phyloP scores from a whole-genome alignment of 30 jellyfish, hydroid and myxozoan genomes.

The Aurelia sp. region DNA sequence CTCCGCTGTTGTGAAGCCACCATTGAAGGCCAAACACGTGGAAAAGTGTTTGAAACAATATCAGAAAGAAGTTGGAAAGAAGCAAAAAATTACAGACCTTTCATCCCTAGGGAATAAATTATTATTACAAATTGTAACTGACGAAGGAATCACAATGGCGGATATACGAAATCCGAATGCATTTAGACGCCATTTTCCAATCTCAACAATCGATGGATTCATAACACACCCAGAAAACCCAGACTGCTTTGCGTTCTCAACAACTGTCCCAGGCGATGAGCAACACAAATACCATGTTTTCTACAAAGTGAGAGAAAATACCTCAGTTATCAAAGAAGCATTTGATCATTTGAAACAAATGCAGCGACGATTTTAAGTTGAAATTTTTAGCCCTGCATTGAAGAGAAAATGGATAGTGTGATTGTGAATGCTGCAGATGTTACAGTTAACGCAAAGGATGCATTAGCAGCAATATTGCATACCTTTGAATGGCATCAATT shows the following conservation, averaged over 20 bases:
- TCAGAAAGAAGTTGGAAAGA: constrained; percentile 81
- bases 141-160: constrained; percentile 80
- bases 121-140: constrained; percentile 46
- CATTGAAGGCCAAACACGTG: constrained; percentile 88
- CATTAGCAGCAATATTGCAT: too few relatives aligned
- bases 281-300: constrained; percentile 88
- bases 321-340: constrained; percentile 44
- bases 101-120: constrained; percentile 75
- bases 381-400: background rate
- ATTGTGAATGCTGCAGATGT: too few relatives aligned
- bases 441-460: too few relatives aligned
- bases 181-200: constrained; percentile 78
- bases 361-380: constrained; percentile 19
- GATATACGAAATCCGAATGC: constrained; percentile 73
- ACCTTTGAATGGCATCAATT: too few relatives aligned
- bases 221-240: constrained; percentile 90
- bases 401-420: background rate
- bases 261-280: constrained; percentile 78
- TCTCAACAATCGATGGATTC: constrained; percentile 64
- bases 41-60: constrained; percentile 85
- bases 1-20: constrained; percentile 92
- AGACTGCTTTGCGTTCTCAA: constrained; percentile 93
- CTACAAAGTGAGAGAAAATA: constrained; percentile 47
- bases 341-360: constrained; percentile 51
- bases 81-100: constrained; percentile 48